Evolutionary conservation across 2,797 vertebrate species (phyloP).

Genomic region (Sciurus vulgaris): DNA sequence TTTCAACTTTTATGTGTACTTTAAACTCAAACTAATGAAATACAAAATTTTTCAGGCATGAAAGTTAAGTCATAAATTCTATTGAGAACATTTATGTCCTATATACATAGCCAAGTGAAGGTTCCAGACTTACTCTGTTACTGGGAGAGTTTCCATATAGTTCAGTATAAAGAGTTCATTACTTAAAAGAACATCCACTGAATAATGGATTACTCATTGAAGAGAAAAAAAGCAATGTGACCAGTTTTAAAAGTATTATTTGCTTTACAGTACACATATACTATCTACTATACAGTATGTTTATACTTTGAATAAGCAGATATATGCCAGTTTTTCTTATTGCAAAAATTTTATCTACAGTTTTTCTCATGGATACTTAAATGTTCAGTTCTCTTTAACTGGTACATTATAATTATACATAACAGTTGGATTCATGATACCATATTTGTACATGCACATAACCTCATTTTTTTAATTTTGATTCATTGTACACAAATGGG

Average conservation of each 20-base stretch:
- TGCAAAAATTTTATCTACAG: background rate
- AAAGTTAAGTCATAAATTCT: conserved; percentile 60
- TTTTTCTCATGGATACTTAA: background rate
- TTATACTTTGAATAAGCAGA: background rate
- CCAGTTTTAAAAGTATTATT: conserved; percentile 40
- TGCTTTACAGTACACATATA: background rate
- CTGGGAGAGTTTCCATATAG: conserved; percentile 10
- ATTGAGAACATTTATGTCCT: conserved; percentile 1
- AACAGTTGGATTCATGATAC: no score
- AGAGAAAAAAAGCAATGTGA: background rate
- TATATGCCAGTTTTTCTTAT: background rate
- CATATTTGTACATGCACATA: no score
- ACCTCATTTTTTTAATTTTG: no score
- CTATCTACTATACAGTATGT: no score
- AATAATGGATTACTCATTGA: background rate
- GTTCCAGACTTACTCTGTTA: background rate
- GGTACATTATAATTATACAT: no score
- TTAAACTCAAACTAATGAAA: conserved; percentile 67
- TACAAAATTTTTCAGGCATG: conserved; percentile 51
- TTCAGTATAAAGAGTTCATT: background rate
- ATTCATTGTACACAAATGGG: no score
- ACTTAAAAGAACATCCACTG: background rate
- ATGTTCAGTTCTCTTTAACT: background rate
- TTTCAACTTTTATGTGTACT: conserved; percentile 43
- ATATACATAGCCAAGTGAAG: background rate